phyloP scores from a whole-genome alignment of 2,797 vertebrate genomes.

The Schizopygopsis malacanthus region DNA sequence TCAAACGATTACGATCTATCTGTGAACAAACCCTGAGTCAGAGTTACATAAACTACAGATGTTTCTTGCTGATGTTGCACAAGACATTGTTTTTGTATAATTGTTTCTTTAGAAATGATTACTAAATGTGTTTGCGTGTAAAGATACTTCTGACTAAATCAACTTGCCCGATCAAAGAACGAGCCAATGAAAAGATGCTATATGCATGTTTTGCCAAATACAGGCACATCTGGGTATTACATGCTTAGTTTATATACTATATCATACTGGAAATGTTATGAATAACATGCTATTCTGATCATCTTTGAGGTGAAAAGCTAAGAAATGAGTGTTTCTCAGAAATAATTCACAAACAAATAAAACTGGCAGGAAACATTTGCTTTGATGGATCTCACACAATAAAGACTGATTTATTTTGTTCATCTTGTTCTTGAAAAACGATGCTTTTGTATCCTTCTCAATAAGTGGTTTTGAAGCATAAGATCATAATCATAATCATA shows the following conservation, averaged over 20 bases:
- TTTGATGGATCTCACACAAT: not conserved
- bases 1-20: not conserved
- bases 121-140: not conserved
- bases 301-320: not conserved
- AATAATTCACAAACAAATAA: not conserved
- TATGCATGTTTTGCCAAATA: not conserved
- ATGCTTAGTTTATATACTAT: not conserved
- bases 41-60: not conserved
- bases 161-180: not conserved
- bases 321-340: not conserved
- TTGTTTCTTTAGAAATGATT: not conserved
- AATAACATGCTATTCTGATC: not conserved
- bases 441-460: not conserved
- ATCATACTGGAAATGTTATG: not conserved
- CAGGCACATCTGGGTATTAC: not conserved
- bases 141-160: not conserved
- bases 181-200: not conserved
- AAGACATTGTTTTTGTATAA: not conserved
- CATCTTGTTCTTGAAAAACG: not conserved
- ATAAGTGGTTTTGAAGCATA: not conserved
- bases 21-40: not conserved
- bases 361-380: not conserved
- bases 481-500: no score
- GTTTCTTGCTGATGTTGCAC: not conserved
- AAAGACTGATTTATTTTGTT: not conserved